phyloP scores from a whole-genome alignment of 1,140 invertebrate genomes.

The Zaprionus capensis region DNA sequence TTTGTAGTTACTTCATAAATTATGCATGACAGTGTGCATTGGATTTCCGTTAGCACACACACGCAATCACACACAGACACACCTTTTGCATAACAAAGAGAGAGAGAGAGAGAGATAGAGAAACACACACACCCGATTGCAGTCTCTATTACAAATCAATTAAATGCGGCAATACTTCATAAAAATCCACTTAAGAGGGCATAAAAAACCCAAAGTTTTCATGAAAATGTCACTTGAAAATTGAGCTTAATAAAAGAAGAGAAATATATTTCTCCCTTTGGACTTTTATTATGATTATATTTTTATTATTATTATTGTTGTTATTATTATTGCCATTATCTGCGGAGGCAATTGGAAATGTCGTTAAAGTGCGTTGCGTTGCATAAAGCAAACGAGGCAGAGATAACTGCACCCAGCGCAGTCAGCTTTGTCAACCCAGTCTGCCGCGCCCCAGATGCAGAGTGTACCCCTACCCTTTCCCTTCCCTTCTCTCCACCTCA shows the following conservation, averaged over 20 bases:
- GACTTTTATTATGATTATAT: slow-evolving; percentile 31
- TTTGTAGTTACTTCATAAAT: slow-evolving; percentile 53
- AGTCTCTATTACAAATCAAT: slow-evolving; percentile 80
- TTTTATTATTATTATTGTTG: slow-evolving; percentile 54
- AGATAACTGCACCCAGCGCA: slow-evolving; percentile 38
- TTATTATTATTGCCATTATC: slow-evolving; percentile 36
- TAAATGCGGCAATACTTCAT: slow-evolving; percentile 76
- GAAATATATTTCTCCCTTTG: slow-evolving; percentile 33
- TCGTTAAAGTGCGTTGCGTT: slow-evolving; percentile 63
- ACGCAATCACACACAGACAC: slow-evolving; percentile 38
- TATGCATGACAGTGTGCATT: slow-evolving; percentile 72
- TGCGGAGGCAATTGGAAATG: slow-evolving; percentile 59
- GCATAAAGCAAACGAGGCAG: slow-evolving; percentile 29
- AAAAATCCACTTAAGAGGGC: slow-evolving; percentile 71
- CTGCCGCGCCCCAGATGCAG: slow-evolving; percentile 50
- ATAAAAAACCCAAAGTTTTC: slow-evolving; percentile 51
- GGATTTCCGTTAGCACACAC: slow-evolving; percentile 68
- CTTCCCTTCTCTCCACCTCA: neutral
- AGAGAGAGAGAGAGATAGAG: slow-evolving; percentile 11
- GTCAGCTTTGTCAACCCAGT: slow-evolving; percentile 57
- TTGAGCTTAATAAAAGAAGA: slow-evolving; percentile 58
- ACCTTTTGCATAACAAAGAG: slow-evolving; percentile 49
- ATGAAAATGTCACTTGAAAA: slow-evolving; percentile 52
- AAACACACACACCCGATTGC: slow-evolving; percentile 35
- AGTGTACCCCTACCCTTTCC: neutral